These are phyloP conservation scores for Hypercompe scribonia DNA, from an alignment of 2,888 invertebrate genomes.

Conservation along the genomic window DNA sequence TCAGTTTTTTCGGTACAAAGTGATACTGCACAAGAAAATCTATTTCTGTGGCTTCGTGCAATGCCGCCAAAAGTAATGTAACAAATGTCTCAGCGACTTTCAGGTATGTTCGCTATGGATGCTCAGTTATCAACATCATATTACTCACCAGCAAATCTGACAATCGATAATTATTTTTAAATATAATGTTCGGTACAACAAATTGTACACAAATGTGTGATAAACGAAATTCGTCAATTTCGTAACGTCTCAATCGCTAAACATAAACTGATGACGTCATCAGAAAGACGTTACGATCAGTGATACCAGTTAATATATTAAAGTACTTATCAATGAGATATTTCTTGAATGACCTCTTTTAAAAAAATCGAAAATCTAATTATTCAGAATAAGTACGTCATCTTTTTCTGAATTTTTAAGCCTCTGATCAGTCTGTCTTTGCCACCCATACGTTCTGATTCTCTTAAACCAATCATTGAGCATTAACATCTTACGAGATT, in stretches of 20 bases:
- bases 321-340: too few species aligned
- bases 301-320: not conserved
- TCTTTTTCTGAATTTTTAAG: too few species aligned
- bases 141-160: slow-evolving; percentile 15
- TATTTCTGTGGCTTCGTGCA: slow-evolving; percentile 82
- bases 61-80: slow-evolving; percentile 84
- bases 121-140: slow-evolving; percentile 18
- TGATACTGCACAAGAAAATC: slow-evolving; percentile 82
- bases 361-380: too few species aligned
- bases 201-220: slow-evolving; percentile 59
- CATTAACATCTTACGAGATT: too few species aligned
- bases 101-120: slow-evolving; percentile 31
- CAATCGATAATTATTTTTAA: slow-evolving; percentile 29
- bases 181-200: slow-evolving; percentile 51
- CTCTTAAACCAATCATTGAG: too few species aligned
- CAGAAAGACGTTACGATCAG: slow-evolving; percentile 61
- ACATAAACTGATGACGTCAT: slow-evolving; percentile 84
- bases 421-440: too few species aligned
- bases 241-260: slow-evolving; percentile 73
- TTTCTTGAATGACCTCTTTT: too few species aligned
- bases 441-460: too few species aligned
- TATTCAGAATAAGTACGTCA: too few species aligned
- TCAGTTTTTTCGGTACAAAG: slow-evolving; percentile 56
- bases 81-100: slow-evolving; percentile 60
- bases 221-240: slow-evolving; percentile 68